Evolutionary conservation across 2,113 vertebrate genomes (phyloP), one percentile per base, ranked within the genome.

Genomic region (Nanger granti): DNA sequence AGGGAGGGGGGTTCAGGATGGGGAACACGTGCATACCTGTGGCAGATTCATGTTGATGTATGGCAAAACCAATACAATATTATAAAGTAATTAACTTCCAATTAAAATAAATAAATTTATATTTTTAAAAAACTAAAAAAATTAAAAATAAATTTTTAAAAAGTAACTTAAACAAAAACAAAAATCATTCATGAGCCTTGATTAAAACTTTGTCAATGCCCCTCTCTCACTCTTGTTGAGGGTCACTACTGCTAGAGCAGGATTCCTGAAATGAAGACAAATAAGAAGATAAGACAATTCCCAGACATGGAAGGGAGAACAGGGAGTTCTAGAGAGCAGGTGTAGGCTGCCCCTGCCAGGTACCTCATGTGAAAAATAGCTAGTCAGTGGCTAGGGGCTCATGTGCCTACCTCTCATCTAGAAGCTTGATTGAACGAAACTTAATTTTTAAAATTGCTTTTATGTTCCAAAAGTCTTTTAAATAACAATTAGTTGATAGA

Each of bases 381-480:
- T 37, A 13, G 4, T 94, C 2, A 1, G n/a, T 79, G 52, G 14
- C 59, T 83, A 26, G n/a, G 54, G 57, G 8, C 17, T 80, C 59
- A 44, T 10, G 1, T 44, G 88, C 9, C 7, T 96, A 37, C 93
- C 49, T 91, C 89, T 85, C 2, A 24, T 55, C 13, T 12, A 59
- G 37, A 91, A 93, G 87, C 80, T 91, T 95, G 44, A 87, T 37
- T 47, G 84, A 59, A 88, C 18, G 57, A 87, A 97, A 80, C 73
- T 88, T 22, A 34, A 26, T 89, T 93, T 98, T 97, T 98, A 97
- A 83, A 97, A 97, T 98, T 97, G 1, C 76, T 87, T 89, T 79
- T 4, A 0, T 86, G 69, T 97, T 89, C 84, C 88, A 7, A 0
- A 94, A 66, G 89, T 98, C 89, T 97, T 97, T 88, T 44, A 95